These are phyloP conservation scores for Ethmia dodecea DNA, from an alignment of 2,888 invertebrate species.

Conservation along the genomic window DNA sequence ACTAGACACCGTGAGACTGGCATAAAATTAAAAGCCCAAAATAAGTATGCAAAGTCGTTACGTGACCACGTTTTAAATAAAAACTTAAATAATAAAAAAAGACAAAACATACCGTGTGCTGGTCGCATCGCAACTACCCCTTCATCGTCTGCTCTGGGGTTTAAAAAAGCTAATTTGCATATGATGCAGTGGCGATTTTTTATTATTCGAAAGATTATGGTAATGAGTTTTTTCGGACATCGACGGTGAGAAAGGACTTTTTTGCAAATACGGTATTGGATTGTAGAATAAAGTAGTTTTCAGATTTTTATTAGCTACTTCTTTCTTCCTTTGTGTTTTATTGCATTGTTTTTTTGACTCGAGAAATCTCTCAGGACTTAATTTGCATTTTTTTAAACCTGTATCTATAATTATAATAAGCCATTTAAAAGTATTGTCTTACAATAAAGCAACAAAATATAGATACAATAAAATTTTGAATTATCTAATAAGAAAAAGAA, in stretches of 20 bases:
- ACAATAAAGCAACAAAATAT: too few species aligned
- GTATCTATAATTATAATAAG: too few species aligned
- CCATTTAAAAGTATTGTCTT: too few species aligned
- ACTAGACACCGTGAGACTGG: slow-evolving; percentile 58
- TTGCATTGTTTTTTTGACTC: too few species aligned
- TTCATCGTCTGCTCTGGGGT: slow-evolving; percentile 24
- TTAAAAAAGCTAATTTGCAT: slow-evolving; percentile 57
- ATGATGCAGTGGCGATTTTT: slow-evolving; percentile 62
- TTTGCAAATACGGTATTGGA: slow-evolving; percentile 26
- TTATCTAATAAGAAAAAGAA: too few species aligned
- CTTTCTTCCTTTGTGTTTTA: too few species aligned
- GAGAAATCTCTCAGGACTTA: too few species aligned
- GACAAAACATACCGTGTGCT: slow-evolving; percentile 29
- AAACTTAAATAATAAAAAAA: slow-evolving; percentile 29
- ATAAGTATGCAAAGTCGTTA: slow-evolving; percentile 45
- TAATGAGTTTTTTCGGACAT: slow-evolving; percentile 69
- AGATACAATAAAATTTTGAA: too few species aligned
- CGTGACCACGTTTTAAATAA: slow-evolving; percentile 65
- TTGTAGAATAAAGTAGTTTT: too few species aligned
- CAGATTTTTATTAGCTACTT: too few species aligned
- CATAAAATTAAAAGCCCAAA: slow-evolving; percentile 53
- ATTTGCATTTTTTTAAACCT: too few species aligned
- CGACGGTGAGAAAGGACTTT: slow-evolving; percentile 39
- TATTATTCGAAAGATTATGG: slow-evolving; percentile 59
- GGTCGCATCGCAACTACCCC: slow-evolving; percentile 44